Percentiles rank a stretch among this genome's conserved stretches.
phyloP scores from a whole-genome alignment of 2,113 vertebrate genomes.

The Ceratotherium simum region DNA sequence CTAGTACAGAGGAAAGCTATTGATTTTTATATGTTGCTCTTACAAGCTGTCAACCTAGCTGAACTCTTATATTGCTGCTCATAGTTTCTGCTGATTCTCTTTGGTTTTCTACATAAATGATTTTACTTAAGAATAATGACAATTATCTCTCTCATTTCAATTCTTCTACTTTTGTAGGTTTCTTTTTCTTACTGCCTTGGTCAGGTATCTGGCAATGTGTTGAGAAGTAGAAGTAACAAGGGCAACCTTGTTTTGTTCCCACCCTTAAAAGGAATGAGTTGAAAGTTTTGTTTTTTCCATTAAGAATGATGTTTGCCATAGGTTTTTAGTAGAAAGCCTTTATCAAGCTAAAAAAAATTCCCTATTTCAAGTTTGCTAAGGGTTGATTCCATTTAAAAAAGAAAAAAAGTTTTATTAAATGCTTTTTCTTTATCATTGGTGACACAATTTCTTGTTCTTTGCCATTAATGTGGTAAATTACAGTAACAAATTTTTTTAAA shows the following conservation, averaged over 20 bases:
- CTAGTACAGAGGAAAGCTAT: neutral
- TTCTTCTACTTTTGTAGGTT: neutral
- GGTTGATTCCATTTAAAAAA: neutral
- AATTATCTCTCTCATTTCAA: neutral
- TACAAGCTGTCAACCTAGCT: neutral
- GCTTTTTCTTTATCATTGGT: neutral
- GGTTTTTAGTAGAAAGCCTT: neutral
- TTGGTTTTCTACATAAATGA: neutral
- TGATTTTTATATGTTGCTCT: constrained; percentile 48
- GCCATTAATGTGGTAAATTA: neutral
- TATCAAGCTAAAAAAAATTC: neutral
- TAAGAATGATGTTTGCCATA: neutral
- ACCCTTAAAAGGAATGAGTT: neutral
- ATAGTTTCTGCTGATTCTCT: neutral
- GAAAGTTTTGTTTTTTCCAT: neutral
- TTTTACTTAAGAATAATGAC: constrained; percentile 29
- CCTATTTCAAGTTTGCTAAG: neutral
- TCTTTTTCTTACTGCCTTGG: neutral
- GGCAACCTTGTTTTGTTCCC: neutral
- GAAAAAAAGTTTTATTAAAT: neutral
- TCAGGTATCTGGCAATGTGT: neutral
- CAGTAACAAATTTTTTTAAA: neutral
- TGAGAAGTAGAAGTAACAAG: neutral
- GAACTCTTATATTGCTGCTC: neutral
- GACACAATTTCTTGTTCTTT: neutral